Evolutionary conservation across 2,888 invertebrate species (phyloP).

Genomic region (Argynnis bischoffii): DNA sequence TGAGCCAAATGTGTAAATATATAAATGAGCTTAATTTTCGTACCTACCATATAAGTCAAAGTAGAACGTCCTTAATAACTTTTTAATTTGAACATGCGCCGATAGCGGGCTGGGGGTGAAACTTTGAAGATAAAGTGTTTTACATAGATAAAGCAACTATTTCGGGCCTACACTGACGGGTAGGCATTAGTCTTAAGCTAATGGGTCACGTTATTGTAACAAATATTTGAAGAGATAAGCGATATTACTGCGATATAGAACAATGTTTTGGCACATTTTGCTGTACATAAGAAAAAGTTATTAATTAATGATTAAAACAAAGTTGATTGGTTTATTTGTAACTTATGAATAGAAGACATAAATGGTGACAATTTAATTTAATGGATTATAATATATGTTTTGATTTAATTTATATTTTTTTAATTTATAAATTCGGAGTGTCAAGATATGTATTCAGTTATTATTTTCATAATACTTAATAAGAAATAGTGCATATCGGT

Average conservation of each 20-base stretch:
- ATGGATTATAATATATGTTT: neutral
- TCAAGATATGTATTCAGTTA: too few species aligned
- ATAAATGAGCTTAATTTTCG: conserved; percentile 1
- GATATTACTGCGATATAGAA: neutral
- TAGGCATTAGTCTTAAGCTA: conserved; percentile 33
- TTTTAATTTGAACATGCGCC: conserved; percentile 62
- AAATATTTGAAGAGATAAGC: conserved; percentile 1
- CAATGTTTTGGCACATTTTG: too few species aligned
- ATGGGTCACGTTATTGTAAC: conserved; percentile 30
- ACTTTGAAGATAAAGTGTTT: conserved; percentile 53
- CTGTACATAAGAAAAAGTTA: too few species aligned
- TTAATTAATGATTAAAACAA: too few species aligned
- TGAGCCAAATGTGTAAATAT: neutral
- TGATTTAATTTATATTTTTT: too few species aligned
- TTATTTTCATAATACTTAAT: neutral
- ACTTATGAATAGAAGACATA: too few species aligned
- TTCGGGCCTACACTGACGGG: conserved; percentile 43
- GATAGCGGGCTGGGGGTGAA: conserved; percentile 45
- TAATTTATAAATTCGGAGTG: too few species aligned
- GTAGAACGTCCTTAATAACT: conserved; percentile 57
- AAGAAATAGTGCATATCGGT: conserved; percentile 7
- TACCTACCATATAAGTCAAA: conserved; percentile 25
- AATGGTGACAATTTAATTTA: neutral
- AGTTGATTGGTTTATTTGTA: too few species aligned
- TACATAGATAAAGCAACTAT: conserved; percentile 60